These are phyloP conservation scores for Plemyria rubiginata DNA, from an alignment of 2,888 invertebrate genomes.

Conservation along the genomic window DNA sequence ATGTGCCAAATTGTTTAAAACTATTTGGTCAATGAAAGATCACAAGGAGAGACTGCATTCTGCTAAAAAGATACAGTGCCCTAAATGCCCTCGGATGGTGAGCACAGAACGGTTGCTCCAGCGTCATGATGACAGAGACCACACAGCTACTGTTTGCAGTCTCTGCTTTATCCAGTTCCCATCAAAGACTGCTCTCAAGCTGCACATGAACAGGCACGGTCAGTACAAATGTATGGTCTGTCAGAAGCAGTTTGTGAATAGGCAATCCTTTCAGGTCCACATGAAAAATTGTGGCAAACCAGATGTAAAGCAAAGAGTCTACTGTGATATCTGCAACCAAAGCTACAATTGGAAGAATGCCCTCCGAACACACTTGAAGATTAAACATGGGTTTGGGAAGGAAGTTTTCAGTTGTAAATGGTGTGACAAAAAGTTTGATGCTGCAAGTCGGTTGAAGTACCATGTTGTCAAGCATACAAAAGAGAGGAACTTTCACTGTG, in stretches of 20 bases:
- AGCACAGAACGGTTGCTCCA: slow-evolving; percentile 62
- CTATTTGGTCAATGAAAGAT: slow-evolving; percentile 51
- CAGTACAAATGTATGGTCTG: slow-evolving; percentile 60
- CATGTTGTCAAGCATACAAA: slow-evolving; percentile 74
- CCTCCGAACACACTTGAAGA: slow-evolving; percentile 21
- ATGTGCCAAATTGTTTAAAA: slow-evolving; percentile 62
- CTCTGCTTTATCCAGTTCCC: slow-evolving; percentile 64
- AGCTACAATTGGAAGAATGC: slow-evolving; percentile 51
- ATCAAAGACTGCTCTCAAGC: slow-evolving; percentile 58
- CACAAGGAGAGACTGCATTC: slow-evolving; percentile 71
- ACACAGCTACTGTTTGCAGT: slow-evolving; percentile 62
- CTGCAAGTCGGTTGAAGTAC: slow-evolving; percentile 49
- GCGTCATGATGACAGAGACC: slow-evolving; percentile 59
- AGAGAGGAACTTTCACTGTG: slow-evolving; percentile 68
- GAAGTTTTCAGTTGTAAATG: slow-evolving; percentile 15
- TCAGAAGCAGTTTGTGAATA: slow-evolving; percentile 59
- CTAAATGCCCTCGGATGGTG: slow-evolving; percentile 72
- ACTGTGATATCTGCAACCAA: slow-evolving; percentile 70
- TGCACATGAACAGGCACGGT: slow-evolving; percentile 66
- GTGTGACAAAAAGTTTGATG: slow-evolving; percentile 31
- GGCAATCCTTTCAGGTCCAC: slow-evolving; percentile 60
- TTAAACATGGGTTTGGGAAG: slow-evolving; percentile 21
- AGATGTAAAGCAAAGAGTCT: slow-evolving; percentile 51
- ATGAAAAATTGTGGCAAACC: slow-evolving; percentile 61
- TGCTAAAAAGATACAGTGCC: slow-evolving; percentile 62